Base-by-base conservation (phyloP, 2,113 vertebrate species). In the Heloderma charlesbogerti region DNA sequence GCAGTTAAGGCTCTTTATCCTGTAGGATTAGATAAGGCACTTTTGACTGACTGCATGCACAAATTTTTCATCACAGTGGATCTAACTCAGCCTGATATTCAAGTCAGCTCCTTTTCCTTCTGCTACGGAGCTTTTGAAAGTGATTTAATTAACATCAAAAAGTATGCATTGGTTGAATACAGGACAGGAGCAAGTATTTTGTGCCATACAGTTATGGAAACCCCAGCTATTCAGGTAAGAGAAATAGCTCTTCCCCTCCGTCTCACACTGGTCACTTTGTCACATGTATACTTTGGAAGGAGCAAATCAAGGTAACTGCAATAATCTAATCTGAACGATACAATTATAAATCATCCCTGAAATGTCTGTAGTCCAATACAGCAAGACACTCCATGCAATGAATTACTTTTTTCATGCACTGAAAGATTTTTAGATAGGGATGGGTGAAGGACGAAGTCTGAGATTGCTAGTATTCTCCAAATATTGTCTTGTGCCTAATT, bases 81-180 rank as follows among this genome's bases (percentile, higher is more conserved):
- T 45, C 87, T 93, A 80, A 93, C 92, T 87, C 78, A 90, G 88
- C 89, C 74, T 93, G 92, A 92, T 40, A 91, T n/a, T 91, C 83
- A 67, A 82, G 87, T 88, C 84, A 94, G 90, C 10, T 6, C 92
- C 94, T 79, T 57, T 86, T 92, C 79, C 37, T 93, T 96, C 93
- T 88, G 20, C 83, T 93, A 84, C 87, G 34, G 51, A 67, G 3
- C 74, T 91, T 95, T 94, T 89, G 91, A 67, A 95, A 93, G 48
- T 86, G 45, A 93, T 92, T 94, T 94, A 95, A 92, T 95, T 96
- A 94, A 92, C 94, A 95, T 91, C 27, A 96, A 91, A 92, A 87
- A 93, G 90, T 91, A 80, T 22, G 74, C 40, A 67, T 84, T 60
- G 74, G 84, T 78, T 91, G 82, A 96, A 89, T 29, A 89, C 10